Evolutionary conservation across 2,888 invertebrate genomes (phyloP).

Genomic region (Caenorhabditis parvicauda): DNA sequence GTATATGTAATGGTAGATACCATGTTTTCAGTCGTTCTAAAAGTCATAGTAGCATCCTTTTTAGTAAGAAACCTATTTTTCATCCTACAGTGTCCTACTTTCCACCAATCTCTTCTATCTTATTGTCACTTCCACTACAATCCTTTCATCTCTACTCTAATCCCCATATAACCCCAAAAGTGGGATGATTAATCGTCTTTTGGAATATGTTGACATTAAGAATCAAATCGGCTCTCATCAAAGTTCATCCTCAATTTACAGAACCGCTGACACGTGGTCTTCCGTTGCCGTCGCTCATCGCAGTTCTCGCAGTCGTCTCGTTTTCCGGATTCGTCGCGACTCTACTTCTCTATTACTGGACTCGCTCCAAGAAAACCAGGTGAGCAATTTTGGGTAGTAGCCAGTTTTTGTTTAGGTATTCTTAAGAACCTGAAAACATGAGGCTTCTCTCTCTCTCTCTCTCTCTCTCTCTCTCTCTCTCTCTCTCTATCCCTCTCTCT

Average conservation of each 20-base stretch:
- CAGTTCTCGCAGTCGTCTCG: constrained; percentile 28
- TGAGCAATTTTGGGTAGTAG: constrained; percentile 13
- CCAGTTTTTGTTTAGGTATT: constrained; percentile 2
- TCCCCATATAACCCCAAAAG: no score
- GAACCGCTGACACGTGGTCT: constrained; percentile 22
- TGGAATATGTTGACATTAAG: no score
- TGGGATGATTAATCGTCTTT: no score
- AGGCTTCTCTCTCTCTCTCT: constrained; percentile 11
- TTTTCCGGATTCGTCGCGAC: constrained; percentile 28
- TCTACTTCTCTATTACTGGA: constrained; percentile 30
- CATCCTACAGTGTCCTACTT: no score
- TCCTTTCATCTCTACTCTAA: no score
- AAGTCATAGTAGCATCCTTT: background rate
- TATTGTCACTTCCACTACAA: no score
- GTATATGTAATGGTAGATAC: no score
- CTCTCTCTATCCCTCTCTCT: constrained; percentile 9
- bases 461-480: constrained; percentile 9
- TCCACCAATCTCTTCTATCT: no score
- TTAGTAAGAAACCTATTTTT: background rate
- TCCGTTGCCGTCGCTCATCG: constrained; percentile 26
- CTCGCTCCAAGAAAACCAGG: constrained; percentile 39
- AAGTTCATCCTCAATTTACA: constrained; percentile 12
- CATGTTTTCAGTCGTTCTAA: no score
- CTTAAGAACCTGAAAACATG: constrained; percentile 8
- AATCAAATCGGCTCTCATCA: no score